Base-by-base conservation (phyloP, 1,140 invertebrate species). In the Stegodyphus mimosarum region DNA sequence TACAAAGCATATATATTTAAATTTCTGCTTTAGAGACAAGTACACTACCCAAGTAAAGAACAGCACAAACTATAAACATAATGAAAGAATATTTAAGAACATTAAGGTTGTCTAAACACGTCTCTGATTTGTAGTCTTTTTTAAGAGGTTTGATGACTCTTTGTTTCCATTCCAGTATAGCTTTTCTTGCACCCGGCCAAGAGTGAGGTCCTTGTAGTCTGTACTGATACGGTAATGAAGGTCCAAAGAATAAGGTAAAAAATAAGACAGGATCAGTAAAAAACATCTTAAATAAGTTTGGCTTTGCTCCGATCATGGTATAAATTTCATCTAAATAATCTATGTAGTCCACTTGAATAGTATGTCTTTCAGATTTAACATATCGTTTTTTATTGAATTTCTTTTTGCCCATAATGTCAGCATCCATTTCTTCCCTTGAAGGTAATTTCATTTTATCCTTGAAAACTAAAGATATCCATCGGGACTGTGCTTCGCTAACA, bases 221-320 rank as follows among this genome's bases (percentile, higher is more conserved):
- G 87, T 91, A 92, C 77, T 91, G 92, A 87, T 92, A 92, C 0
- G 92, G 90, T 1, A 90, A 88, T 86, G 89, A 90, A 2, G 91
- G 89, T 7, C 91, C 91, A 86, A 90, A 89, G 9, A 90, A 87
- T 9, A 89, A 87, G 10, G 87, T 87, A 52, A 88, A 85, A 0
- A 89, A 91, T n/a, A 92, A 87, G 10, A 52, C 73, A 5, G 90
- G 91, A 86, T 92, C 91, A 18, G 55, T 88, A 17, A 89, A 83
- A 13, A 88, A 66, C 10, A 89, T 86, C 88, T 90, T 87, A 87
- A 88, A 64, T 6, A 91, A 64, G 53, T 90, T 87, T 6, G 92
- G 92, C 55, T 90, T 89, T 76, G 89, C 91, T 6, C 91, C 91
- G 69, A 91, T 87, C 18, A 90, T 7, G 15, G 89, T 88, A 0